These are phyloP conservation scores for Ormyrus nitidulus DNA, from an alignment of 2,888 invertebrate species.

Conservation along the genomic window DNA sequence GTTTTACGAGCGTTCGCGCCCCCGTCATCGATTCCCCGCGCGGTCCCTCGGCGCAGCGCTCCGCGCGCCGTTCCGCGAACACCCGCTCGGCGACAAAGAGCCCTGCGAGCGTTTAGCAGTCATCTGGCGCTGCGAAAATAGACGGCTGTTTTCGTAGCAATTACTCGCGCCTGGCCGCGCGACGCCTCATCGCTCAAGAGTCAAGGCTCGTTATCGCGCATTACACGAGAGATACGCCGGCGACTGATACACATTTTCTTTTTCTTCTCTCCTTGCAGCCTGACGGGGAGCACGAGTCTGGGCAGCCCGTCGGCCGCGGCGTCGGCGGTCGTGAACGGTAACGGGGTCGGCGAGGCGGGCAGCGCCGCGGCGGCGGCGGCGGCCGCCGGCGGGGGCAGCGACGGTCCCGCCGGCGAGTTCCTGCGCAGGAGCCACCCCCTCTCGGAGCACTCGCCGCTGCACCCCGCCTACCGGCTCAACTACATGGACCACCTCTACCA, in stretches of 20 bases:
- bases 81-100: neutral
- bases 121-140: constrained; percentile 59
- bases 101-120: neutral
- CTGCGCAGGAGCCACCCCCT: constrained; percentile 80
- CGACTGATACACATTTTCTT: too few relatives aligned
- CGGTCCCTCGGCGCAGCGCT: neutral
- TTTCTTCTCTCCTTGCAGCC: constrained; percentile 62
- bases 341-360: constrained; percentile 61
- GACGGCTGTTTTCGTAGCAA: constrained; percentile 72
- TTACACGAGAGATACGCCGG: too few relatives aligned
- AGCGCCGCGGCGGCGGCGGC: constrained; percentile 54
- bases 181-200: constrained; percentile 44
- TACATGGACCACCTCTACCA: constrained; percentile 89
- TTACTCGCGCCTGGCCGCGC: constrained; percentile 57
- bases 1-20: constrained; percentile 73
- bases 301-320: constrained; percentile 61
- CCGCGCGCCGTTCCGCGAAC: neutral
- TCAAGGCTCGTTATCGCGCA: constrained; percentile 22
- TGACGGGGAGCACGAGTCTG: constrained; percentile 70
- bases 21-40: too few relatives aligned
- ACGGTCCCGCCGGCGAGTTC: constrained; percentile 76
- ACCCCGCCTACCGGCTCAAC: constrained; percentile 83
- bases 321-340: constrained; percentile 71
- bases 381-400: constrained; percentile 61
- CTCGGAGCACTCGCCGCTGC: constrained; percentile 77